Base-by-base conservation (phyloP, 2,113 vertebrate species). In the Meleagris gallopavo region DNA sequence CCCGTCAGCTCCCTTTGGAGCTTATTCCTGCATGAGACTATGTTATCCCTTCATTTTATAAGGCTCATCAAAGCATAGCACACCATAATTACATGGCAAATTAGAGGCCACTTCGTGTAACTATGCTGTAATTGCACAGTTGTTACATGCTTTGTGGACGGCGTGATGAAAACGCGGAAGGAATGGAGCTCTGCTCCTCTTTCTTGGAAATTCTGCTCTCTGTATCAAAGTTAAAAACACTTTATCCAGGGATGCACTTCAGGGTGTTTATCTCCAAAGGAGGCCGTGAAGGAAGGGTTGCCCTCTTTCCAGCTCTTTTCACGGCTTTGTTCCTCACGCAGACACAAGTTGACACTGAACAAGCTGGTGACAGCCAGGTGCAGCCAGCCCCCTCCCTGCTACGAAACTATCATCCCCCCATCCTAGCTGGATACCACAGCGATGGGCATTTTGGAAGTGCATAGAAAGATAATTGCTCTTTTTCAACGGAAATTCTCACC, bases 361-460 rank as follows among this genome's bases (percentile, higher is more conserved):
- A 70, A 34, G 48, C 30, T 43, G 74, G 81, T 34, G 87, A 36
- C 66, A 91, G 69, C 74, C 90, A 36, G 88, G 48, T 6, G 76
- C 64, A 75, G 54, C 0, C 60, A 5, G 58, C 24, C 48, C 89
- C 61, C 66, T 78, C 64, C 90, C 83, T 90, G 75, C 87, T 2
- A 66, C 43, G 52, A 52, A 66, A 2, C 19, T 27, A 9, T 43
- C 66, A 14, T 75, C 88, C 67, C 90, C 74, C 65, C 88, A 83
- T 71, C 95, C 70, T 21, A 18, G 62, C 86, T 90, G 88, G 94
- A 96, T 95, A 93, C 90, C 92, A 69, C 77, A 85, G 70, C 89
- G 76, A 97, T 93, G 92, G 94, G 90, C 94, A 90, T 90, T 95
- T 87, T 84, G 92, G 61, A 48, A 82, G 81, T 4, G 77, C 83